A percentile compares a stretch with the other conserved stretches of the same genome.
These are phyloP conservation scores for Campoplex nolae DNA, from an alignment of 2,888 invertebrate species.

Conservation along the genomic window DNA sequence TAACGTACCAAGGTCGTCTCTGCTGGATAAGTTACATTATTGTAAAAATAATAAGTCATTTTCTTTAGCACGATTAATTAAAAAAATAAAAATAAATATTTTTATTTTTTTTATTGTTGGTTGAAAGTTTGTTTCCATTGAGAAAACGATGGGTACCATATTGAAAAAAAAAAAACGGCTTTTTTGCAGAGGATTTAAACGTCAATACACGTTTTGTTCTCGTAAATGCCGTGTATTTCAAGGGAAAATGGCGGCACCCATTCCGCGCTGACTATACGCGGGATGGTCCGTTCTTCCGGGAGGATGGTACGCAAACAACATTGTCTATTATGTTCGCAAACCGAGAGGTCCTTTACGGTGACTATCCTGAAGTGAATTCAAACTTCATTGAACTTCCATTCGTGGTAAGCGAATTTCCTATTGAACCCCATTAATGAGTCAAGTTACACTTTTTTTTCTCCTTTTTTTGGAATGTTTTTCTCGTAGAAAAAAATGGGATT, in stretches of 20 bases:
- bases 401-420: constrained; percentile 78
- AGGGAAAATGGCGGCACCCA: constrained; percentile 90
- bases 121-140: no score
- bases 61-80: no score
- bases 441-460: no score
- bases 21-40: no score
- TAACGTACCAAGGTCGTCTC: no score
- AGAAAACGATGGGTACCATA: not conserved
- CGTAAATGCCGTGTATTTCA: constrained; percentile 94
- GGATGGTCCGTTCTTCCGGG: constrained; percentile 88
- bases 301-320: constrained; percentile 85
- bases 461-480: no score
- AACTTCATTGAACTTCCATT: constrained; percentile 91
- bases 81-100: no score
- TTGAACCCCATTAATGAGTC: no score
- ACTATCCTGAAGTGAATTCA: constrained; percentile 86
- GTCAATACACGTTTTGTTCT: constrained; percentile 85
- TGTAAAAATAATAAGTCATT: no score
- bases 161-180: not conserved
- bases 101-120: no score
- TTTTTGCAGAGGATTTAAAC: constrained; percentile 85
- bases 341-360: constrained; percentile 85
- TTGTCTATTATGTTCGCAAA: constrained; percentile 90
- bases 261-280: constrained; percentile 88
- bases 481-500: no score